Evolutionary conservation across 2,797 vertebrate species (phyloP), one percentile per base, ranked within the genome.

Genomic region (Otolemur crassicaudatus): DNA sequence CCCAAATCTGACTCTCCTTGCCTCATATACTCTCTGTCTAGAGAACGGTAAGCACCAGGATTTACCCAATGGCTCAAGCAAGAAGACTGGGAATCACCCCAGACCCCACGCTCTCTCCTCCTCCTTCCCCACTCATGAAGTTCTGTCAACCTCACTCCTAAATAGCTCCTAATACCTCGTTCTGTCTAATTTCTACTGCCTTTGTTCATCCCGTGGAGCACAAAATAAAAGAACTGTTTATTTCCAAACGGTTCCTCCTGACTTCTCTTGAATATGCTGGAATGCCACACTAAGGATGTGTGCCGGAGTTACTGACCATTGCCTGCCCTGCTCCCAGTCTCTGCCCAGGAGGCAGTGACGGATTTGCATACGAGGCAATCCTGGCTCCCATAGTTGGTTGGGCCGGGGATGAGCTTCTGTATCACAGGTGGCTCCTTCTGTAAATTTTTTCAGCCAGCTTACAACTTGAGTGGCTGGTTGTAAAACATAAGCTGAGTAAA

Each of bases 251-350:
- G 3, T 80, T 70, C 14, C 49, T 94, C 65, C 87, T 40, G 37
- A 87, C 34, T 90, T 93, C 77, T 87, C 77, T 79, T 92, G 46
- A 91, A 65, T 69, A 60, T 93, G 49, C 46, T 49, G 60, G 76
- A 67, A 60, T 70, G 53, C 53, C 29, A 49, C 23, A 53, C 22
- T 85, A 79, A 70, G 40, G 6, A 19, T 76, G 31, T 43, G 16
- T 58, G 43, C 23, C n/a, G 84, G 65, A 31, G 19, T 58, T 77
- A 61, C 46, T 73, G 34, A 61, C 29, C 34, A 46, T 31, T 70
- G 60, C 29, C 2, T 94, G 43, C 13, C 43, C 43, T 56, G n/a
- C 43, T 85, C 85, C 56, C 31, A 22, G 23, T 73, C 37, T 93
- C 83, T 95, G 82, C 76, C 72, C 49, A 79, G 56, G 20, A 43